Percentiles rank a stretch among this genome's conserved stretches.
Evolutionary conservation across 2,113 vertebrate genomes (phyloP).

Genomic region (Pangasianodon gigas): DNA sequence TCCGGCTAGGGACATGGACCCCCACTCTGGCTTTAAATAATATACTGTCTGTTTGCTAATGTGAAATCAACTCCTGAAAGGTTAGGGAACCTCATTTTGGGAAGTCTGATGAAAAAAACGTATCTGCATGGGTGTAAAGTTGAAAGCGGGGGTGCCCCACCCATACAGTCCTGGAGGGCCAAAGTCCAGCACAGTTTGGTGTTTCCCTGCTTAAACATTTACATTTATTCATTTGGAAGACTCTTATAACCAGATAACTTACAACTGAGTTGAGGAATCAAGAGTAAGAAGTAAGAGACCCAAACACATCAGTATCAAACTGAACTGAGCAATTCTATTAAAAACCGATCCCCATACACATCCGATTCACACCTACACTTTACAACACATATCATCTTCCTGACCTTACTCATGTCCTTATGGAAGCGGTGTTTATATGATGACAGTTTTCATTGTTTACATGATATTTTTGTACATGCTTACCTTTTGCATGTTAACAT

Average conservation of each 20-base stretch:
- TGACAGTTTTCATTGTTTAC: neutral
- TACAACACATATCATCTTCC: neutral
- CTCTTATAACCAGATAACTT: neutral
- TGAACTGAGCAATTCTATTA: neutral
- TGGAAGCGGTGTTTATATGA: neutral
- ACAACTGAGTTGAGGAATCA: neutral
- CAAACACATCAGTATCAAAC: neutral
- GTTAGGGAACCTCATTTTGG: neutral
- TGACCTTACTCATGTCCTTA: neutral
- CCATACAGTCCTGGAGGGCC: neutral
- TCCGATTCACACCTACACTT: neutral
- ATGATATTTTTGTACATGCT: neutral
- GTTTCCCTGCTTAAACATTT: neutral
- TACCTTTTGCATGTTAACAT: neutral
- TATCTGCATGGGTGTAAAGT: neutral
- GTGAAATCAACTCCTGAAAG: neutral
- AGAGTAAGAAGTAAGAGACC: neutral
- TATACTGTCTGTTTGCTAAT: neutral
- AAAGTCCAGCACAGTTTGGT: slow-evolving; percentile 12
- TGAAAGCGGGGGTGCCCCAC: neutral
- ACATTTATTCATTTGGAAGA: neutral
- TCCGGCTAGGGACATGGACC: neutral
- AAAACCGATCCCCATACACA: neutral
- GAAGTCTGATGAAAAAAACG: neutral
- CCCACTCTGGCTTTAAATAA: neutral